Evolutionary conservation across 1,140 invertebrate genomes (phyloP).

Genomic region (Papilio glaucus): DNA sequence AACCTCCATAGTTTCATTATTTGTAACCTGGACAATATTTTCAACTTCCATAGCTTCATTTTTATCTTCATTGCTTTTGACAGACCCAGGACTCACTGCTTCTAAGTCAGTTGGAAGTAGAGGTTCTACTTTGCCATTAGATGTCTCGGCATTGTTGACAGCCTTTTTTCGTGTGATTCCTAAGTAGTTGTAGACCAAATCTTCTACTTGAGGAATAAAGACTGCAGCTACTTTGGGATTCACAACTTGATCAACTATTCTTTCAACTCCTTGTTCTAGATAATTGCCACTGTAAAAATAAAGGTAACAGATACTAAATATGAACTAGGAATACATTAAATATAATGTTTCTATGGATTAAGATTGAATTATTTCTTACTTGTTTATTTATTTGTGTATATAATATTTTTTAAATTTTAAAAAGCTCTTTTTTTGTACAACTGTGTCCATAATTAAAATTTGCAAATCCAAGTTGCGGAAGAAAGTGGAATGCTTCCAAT

Average conservation of each 20-base stretch:
- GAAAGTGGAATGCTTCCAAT: too few species aligned
- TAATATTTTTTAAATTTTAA: too few species aligned
- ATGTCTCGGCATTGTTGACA: conserved; percentile 56
- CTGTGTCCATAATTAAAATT: too few species aligned
- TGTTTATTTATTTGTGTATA: too few species aligned
- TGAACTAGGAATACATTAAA: too few species aligned
- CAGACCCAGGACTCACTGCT: conserved; percentile 90
- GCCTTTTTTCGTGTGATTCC: conserved; percentile 85
- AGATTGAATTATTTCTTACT: too few species aligned
- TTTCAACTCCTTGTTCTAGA: conserved; percentile 92
- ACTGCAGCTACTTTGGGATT: conserved; percentile 95
- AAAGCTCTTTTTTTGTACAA: too few species aligned
- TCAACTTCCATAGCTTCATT: conserved; percentile 67
- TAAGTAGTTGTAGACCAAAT: conserved; percentile 94
- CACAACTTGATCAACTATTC: conserved; percentile 97
- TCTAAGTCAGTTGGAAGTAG: conserved; percentile 90
- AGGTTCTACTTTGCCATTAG: conserved; percentile 78
- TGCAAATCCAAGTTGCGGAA: too few species aligned
- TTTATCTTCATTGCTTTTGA: conserved; percentile 83
- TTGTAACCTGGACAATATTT: conserved; percentile 56
- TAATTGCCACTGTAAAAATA: conserved; percentile 88
- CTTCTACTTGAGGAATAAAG: conserved; percentile 95
- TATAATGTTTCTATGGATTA: too few species aligned
- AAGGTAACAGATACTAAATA: too few species aligned
- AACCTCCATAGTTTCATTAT: conserved; percentile 58